phyloP scores from a whole-genome alignment of 2,797 vertebrate species.

The Euthynnus affinis region DNA sequence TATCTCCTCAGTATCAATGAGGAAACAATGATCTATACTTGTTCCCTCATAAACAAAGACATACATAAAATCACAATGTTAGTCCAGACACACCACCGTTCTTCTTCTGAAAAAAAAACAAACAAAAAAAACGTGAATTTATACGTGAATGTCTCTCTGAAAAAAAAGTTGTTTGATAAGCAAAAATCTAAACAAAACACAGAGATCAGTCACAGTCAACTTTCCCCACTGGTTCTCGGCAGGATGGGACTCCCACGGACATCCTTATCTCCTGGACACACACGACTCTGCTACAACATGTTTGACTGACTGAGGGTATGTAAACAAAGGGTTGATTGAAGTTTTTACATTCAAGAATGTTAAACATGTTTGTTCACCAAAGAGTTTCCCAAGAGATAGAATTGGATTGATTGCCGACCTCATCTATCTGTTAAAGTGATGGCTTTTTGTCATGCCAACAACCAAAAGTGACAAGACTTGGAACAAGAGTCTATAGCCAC shows the following conservation, averaged over 20 bases:
- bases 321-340: slow-evolving; percentile 57
- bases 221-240: slow-evolving; percentile 13
- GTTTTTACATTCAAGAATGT: slow-evolving; percentile 41
- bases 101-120: neutral
- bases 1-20: neutral
- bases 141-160: neutral
- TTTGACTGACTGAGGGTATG: slow-evolving; percentile 58
- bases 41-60: slow-evolving; percentile 1
- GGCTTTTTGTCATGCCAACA: too few relatives aligned
- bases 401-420: neutral
- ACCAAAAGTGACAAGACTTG: too few relatives aligned
- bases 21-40: neutral
- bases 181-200: neutral
- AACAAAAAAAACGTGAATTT: neutral
- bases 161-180: neutral
- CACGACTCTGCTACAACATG: slow-evolving; percentile 35
- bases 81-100: neutral
- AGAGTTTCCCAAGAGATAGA: slow-evolving; percentile 31
- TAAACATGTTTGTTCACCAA: slow-evolving; percentile 28
- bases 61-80: neutral
- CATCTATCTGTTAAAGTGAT: too few relatives aligned
- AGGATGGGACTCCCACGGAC: slow-evolving; percentile 30
- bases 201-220: neutral
- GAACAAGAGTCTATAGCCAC: too few relatives aligned
- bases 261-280: slow-evolving; percentile 51